phyloP scores from a whole-genome alignment of 1,140 invertebrate genomes.

The Scaptodrosophila lebanonensis region DNA sequence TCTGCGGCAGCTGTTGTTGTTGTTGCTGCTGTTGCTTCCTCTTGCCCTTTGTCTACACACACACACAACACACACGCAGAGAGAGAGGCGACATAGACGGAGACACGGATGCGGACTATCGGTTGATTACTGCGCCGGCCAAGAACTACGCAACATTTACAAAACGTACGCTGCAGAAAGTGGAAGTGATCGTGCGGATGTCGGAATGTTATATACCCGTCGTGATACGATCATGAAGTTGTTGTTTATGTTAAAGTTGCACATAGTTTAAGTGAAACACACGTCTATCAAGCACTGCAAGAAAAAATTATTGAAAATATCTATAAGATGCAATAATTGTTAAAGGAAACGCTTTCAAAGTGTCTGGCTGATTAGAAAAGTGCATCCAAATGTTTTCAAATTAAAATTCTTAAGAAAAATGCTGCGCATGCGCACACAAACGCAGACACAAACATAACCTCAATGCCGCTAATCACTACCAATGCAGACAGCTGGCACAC shows the following conservation, averaged over 20 bases:
- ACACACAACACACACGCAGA: no score
- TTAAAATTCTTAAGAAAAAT: not conserved
- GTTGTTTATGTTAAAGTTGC: constrained; percentile 37
- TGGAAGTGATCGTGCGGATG: constrained; percentile 59
- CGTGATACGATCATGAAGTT: constrained; percentile 11
- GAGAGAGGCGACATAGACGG: no score
- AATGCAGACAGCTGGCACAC: constrained; percentile 28
- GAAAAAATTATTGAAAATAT: constrained; percentile 35
- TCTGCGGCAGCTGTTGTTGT: constrained; percentile 5
- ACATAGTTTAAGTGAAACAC: constrained; percentile 1
- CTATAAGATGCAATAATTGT: constrained; percentile 23
- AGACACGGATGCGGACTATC: no score
- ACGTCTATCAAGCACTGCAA: constrained; percentile 12
- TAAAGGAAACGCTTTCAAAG: constrained; percentile 2
- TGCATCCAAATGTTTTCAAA: constrained; percentile 25
- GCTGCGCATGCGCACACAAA: not conserved
- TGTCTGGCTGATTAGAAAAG: constrained; percentile 6
- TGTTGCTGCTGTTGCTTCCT: not conserved
- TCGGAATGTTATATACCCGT: constrained; percentile 11
- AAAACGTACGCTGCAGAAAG: constrained; percentile 70
- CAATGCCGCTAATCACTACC: constrained; percentile 18
- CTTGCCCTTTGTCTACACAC: constrained; percentile 19
- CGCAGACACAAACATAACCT: constrained; percentile 10
- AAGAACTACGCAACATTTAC: constrained; percentile 71
- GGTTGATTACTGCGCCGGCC: constrained; percentile 25